phyloP scores from a whole-genome alignment of 2,113 vertebrate genomes.

The Pedetes capensis region DNA sequence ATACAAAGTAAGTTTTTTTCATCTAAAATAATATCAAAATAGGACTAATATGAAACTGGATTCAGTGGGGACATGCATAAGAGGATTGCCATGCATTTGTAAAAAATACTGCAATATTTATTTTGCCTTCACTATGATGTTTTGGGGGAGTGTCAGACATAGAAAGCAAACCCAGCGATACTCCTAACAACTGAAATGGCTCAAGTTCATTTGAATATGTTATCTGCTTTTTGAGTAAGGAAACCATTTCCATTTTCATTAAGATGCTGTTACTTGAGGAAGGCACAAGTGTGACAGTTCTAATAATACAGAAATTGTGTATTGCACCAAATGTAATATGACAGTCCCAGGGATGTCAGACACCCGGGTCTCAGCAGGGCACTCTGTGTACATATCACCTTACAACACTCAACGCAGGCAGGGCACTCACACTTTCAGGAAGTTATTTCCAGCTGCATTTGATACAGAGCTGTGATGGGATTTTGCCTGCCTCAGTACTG shows the following conservation, averaged over 20 bases:
- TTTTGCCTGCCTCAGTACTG: not conserved
- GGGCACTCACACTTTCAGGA: not conserved
- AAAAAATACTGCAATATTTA: not conserved
- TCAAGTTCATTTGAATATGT: not conserved
- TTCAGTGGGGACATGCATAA: not conserved
- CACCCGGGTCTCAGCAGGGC: not conserved
- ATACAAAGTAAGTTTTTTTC: conserved; percentile 35
- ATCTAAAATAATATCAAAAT: not conserved
- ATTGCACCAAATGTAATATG: not conserved
- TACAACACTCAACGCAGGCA: not conserved
- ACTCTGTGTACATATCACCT: not conserved
- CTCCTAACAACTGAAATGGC: not conserved
- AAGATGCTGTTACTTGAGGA: not conserved
- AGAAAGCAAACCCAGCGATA: not conserved
- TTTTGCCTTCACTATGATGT: not conserved
- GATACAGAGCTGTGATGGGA: not conserved
- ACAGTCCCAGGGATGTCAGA: not conserved
- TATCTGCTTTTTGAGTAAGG: conserved; percentile 26
- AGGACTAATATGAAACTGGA: not conserved
- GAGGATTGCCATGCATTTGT: not conserved
- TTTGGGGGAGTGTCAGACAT: not conserved
- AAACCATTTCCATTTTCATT: conserved; percentile 51
- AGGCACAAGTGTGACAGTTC: not conserved
- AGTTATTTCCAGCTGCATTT: not conserved
- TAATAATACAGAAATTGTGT: conserved; percentile 4